Percentiles rank a stretch among this genome's conserved stretches.
Conservation (phyloP, 1,140 invertebrate species). For the Sycophaga agraensis region DNA sequence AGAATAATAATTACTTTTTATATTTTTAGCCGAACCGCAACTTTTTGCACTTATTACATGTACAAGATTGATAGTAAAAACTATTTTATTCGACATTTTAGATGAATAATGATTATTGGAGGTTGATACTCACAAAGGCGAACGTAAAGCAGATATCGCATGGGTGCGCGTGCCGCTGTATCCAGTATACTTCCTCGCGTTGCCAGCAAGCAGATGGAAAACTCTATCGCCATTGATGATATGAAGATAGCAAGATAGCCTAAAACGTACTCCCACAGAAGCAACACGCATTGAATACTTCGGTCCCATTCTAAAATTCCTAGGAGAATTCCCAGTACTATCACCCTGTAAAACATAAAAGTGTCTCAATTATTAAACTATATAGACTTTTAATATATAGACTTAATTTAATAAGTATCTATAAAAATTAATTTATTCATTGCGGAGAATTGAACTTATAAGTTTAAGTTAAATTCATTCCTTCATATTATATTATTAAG, state of each 20-base stretch:
- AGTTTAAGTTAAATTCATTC: no score
- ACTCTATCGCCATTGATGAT: slow-evolving; percentile 71
- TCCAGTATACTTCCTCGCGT: slow-evolving; percentile 82
- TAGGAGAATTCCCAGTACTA: slow-evolving; percentile 61
- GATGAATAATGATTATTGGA: no score
- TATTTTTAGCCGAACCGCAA: no score
- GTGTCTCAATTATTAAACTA: neutral
- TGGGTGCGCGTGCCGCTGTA: slow-evolving; percentile 69
- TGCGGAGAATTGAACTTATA: no score
- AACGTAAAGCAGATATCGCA: slow-evolving; percentile 82
- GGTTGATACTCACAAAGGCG: slow-evolving; percentile 68
- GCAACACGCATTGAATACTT: slow-evolving; percentile 60
- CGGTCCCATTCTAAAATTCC: slow-evolving; percentile 66
- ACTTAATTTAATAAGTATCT: neutral
- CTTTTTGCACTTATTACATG: no score
- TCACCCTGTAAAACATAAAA: slow-evolving; percentile 57
- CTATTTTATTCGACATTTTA: no score
- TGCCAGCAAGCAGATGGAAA: slow-evolving; percentile 73
- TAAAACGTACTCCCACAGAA: slow-evolving; percentile 71
- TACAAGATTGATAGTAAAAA: no score
- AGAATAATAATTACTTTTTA: no score
- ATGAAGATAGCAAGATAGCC: slow-evolving; percentile 71
- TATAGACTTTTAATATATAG: neutral
- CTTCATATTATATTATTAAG: no score
- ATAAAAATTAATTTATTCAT: no score